Percentiles rank a stretch among this genome's conserved stretches.
Conservation (phyloP, 2,797 vertebrate genomes). For the Tokudaia muenninki region DNA sequence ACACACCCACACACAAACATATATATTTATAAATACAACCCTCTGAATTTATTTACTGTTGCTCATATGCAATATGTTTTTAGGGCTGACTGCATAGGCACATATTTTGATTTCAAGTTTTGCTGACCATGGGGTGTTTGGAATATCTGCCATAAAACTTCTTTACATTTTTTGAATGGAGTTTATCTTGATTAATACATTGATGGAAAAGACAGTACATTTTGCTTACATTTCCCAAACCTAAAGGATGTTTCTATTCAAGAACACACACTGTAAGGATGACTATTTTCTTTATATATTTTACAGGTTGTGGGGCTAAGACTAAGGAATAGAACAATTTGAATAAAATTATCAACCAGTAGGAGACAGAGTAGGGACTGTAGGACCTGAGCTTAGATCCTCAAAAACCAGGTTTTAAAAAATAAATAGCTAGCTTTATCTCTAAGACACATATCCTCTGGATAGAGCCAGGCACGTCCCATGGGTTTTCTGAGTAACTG, state of each 20-base stretch:
- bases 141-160: background rate
- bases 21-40: background rate
- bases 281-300: conserved; percentile 1
- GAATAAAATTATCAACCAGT: background rate
- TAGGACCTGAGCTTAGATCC: background rate
- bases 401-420: background rate
- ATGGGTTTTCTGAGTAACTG: background rate
- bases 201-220: background rate
- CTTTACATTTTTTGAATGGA: background rate
- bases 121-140: no score
- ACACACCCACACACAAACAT: background rate
- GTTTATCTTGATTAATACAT: background rate
- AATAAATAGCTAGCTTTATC: background rate
- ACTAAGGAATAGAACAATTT: background rate
- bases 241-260: background rate
- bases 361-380: background rate
- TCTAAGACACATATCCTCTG: background rate
- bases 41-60: background rate
- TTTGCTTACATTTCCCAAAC: background rate
- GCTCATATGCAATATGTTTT: background rate
- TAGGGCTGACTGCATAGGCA: background rate
- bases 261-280: background rate
- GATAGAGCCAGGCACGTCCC: background rate
- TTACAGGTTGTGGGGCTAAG: background rate
- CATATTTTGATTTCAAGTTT: background rate